phyloP scores from a whole-genome alignment of 1,140 invertebrate genomes.

The Spodoptera frugiperda region DNA sequence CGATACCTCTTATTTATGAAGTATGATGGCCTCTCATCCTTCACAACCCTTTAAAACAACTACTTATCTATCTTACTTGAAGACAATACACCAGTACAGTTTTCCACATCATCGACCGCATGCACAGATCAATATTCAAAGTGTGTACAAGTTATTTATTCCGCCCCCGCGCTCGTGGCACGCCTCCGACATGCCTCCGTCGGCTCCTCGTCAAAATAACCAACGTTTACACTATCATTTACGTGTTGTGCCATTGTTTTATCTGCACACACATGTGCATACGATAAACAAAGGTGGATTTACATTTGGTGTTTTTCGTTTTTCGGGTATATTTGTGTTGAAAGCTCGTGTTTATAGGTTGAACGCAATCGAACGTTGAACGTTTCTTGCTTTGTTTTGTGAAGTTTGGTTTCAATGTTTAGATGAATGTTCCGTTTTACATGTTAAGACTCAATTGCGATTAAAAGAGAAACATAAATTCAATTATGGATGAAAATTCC shows the following conservation, averaged over 20 bases:
- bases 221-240: conserved; percentile 40
- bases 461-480: too few relatives aligned
- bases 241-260: conserved; percentile 32
- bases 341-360: too few relatives aligned
- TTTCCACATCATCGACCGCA: conserved; percentile 7
- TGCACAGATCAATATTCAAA: conserved; percentile 39
- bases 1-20: too few relatives aligned
- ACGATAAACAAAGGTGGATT: not conserved
- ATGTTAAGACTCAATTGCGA: too few relatives aligned
- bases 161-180: conserved; percentile 14
- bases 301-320: conserved; percentile 12
- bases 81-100: not conserved
- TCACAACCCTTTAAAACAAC: too few relatives aligned
- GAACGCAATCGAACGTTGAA: too few relatives aligned
- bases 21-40: too few relatives aligned
- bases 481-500: too few relatives aligned
- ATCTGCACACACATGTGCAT: conserved; percentile 3
- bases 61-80: not conserved
- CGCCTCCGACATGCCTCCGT: conserved; percentile 32
- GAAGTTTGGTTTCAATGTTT: too few relatives aligned
- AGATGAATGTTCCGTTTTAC: too few relatives aligned
- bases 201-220: conserved; percentile 27
- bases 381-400: too few relatives aligned
- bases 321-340: not conserved
- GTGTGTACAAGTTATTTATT: conserved; percentile 29